Base-by-base conservation (phyloP, 2,888 invertebrate genomes). In the Hypena proboscidalis region DNA sequence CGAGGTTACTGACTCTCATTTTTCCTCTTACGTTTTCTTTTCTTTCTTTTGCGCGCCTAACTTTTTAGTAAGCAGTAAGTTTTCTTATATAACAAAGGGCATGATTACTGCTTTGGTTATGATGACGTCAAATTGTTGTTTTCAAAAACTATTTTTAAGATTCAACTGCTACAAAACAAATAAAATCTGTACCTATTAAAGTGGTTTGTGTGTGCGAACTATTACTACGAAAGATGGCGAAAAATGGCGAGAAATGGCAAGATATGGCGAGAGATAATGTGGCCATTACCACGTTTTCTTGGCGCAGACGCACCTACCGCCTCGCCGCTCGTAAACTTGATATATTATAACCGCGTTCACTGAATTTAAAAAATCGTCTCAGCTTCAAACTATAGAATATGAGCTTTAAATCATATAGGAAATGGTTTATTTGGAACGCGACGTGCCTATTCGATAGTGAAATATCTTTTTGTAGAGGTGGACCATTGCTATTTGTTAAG, bases 271-370 rank as follows among this genome's bases (percentile, higher is more conserved):
- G 65, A 76, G 80, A 85, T 86, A 89, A 86, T 83, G 70, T 56
- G 69, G 58, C 79, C 75, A 86, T 89, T 89, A 85, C 77, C 74
- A 77, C 77, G 70, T 83, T 83, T 80, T 82, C 70, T 70, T 71
- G 75, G 78, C 74, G 74, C 78, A 82, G 81, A 85, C 84, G 85
- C 87, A 85, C 68, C 70, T 59, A 68, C 70, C 82, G 85, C 81
- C 87, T 71, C 51, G 72, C 62, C 68, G 82, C 77, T 88, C 90
- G 83, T 90, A 88, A 90, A 90, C 85, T 74, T 89, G 89, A 90
- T 79, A 83, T 88, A 90, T 88, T 80, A 81, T 82, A 67, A 80
- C 79, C 73, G 74, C 85, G 85, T 77, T 76, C 82, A 77, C 80
- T 83, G 90, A 90, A 90, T 89, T 83, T 81, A 81, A 85, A 85